Evolutionary conservation across 2,797 vertebrate genomes (phyloP).

Genomic region (Sylvilagus floridanus): DNA sequence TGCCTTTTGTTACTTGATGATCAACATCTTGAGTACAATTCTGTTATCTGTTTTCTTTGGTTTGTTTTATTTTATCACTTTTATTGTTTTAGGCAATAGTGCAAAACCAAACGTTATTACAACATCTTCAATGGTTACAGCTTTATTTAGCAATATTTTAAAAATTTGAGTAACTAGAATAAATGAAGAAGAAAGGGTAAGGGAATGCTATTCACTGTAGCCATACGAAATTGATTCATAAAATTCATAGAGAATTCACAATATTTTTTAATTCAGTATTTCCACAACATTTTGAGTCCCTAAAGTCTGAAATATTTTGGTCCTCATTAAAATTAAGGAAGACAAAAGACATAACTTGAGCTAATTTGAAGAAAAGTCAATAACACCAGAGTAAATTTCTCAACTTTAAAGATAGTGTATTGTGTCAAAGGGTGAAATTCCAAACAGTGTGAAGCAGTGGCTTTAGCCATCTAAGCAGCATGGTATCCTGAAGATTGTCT

Average conservation of each 20-base stretch:
- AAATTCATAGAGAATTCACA: too few species aligned
- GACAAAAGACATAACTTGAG: not conserved
- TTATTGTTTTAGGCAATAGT: not conserved
- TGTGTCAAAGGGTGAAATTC: conserved; percentile 52
- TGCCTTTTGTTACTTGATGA: not conserved
- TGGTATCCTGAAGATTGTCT: rapidly evolving
- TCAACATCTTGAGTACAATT: not conserved
- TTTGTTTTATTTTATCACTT: not conserved
- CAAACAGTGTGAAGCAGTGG: conserved; percentile 39
- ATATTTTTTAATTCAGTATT: too few species aligned
- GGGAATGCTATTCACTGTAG: not conserved
- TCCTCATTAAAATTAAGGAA: conserved; percentile 21
- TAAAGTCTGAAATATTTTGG: not conserved
- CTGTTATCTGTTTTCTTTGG: not conserved
- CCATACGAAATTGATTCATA: too few species aligned
- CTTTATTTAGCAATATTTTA: not conserved
- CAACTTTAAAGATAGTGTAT: conserved; percentile 45
- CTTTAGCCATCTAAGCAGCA: conserved; percentile 49
- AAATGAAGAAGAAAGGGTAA: not conserved
- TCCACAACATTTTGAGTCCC: too few species aligned
- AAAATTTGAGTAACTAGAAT: not conserved
- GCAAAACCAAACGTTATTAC: rapidly evolving
- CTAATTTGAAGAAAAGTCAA: conserved; percentile 39
- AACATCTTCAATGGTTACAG: not conserved
- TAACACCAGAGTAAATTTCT: conserved; percentile 9